Conservation (phyloP, 2,888 invertebrate species). For the Latheticus oryzae region DNA sequence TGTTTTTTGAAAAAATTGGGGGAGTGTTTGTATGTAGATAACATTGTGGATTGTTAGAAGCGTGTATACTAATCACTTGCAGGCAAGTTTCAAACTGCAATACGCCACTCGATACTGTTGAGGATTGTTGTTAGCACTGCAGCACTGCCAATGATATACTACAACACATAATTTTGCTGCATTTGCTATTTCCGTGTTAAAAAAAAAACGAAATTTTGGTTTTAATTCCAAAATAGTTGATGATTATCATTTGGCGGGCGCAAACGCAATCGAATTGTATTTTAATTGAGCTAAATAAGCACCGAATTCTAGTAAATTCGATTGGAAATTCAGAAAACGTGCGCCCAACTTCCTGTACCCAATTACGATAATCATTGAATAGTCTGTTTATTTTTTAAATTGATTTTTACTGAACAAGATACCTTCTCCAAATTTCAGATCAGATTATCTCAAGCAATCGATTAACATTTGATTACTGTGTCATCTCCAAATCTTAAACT, state of each 20-base stretch:
- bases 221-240: slow-evolving; percentile 6
- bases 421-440: slow-evolving; percentile 13
- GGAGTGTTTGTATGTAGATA: background rate
- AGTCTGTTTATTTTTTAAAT: slow-evolving; percentile 29
- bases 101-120: slow-evolving; percentile 31
- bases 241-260: slow-evolving; percentile 18
- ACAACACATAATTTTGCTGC: slow-evolving; percentile 11
- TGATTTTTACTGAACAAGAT: slow-evolving; percentile 22
- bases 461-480: slow-evolving; percentile 3
- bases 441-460: slow-evolving; percentile 3
- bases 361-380: slow-evolving; percentile 25
- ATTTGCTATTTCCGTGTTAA: slow-evolving; percentile 15
- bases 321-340: slow-evolving; percentile 30
- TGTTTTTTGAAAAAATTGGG: slow-evolving; percentile 10
- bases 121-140: slow-evolving; percentile 26
- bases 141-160: slow-evolving; percentile 32
- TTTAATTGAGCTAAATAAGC: slow-evolving; percentile 28
- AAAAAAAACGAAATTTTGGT: too few species aligned
- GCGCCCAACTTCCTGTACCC: slow-evolving; percentile 26
- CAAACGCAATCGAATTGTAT: slow-evolving; percentile 12
- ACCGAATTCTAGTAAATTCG: slow-evolving; percentile 16
- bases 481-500: too few species aligned
- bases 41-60: slow-evolving; percentile 14
- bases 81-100: slow-evolving; percentile 36
- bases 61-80: slow-evolving; percentile 36